Percentiles rank a stretch among this genome's conserved stretches.
Conservation (phyloP, 2,888 invertebrate genomes). For the Germaria angustata region DNA sequence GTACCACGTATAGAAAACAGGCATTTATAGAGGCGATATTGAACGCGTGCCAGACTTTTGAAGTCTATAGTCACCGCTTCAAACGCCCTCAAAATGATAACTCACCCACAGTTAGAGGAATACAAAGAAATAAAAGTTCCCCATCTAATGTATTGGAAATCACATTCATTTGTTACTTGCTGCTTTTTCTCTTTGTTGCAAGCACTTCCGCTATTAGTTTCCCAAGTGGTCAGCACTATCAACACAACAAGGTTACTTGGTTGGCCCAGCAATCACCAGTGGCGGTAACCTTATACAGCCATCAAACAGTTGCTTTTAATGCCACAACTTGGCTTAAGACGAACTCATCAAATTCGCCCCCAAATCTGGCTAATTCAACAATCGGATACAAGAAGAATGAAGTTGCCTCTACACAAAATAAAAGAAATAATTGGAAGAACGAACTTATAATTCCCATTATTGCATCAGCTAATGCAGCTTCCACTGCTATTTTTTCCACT, state of each 20-base stretch:
- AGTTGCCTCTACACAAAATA: slow-evolving; percentile 8
- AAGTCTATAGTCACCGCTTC: slow-evolving; percentile 47
- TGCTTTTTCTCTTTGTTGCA: not conserved
- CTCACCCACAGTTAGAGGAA: slow-evolving; percentile 1
- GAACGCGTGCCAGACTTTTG: slow-evolving; percentile 58
- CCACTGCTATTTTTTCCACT: slow-evolving; percentile 3
- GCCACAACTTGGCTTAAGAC: slow-evolving; percentile 6
- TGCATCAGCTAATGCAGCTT: not conserved
- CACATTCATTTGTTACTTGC: slow-evolving; percentile 29
- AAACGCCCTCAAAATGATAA: slow-evolving; percentile 59
- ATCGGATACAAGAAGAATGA: slow-evolving; percentile 1
- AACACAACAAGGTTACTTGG: slow-evolving; percentile 29
- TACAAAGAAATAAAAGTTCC: slow-evolving; percentile 27
- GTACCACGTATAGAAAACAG: slow-evolving; percentile 62
- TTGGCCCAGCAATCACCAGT: not conserved
- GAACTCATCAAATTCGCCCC: not conserved
- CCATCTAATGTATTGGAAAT: slow-evolving; percentile 24
- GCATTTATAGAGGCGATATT: slow-evolving; percentile 65
- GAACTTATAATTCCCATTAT: slow-evolving; percentile 38
- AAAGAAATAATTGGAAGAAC: slow-evolving; percentile 21
- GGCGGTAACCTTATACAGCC: slow-evolving; percentile 43
- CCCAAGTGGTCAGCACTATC: not conserved
- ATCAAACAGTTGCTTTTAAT: slow-evolving; percentile 14
- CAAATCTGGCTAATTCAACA: slow-evolving; percentile 34
- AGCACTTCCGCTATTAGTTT: slow-evolving; percentile 5